Evolutionary conservation across 2,888 invertebrate genomes (phyloP), one percentile per base, ranked within the genome.

Genomic region (Andrena dorsata): DNA sequence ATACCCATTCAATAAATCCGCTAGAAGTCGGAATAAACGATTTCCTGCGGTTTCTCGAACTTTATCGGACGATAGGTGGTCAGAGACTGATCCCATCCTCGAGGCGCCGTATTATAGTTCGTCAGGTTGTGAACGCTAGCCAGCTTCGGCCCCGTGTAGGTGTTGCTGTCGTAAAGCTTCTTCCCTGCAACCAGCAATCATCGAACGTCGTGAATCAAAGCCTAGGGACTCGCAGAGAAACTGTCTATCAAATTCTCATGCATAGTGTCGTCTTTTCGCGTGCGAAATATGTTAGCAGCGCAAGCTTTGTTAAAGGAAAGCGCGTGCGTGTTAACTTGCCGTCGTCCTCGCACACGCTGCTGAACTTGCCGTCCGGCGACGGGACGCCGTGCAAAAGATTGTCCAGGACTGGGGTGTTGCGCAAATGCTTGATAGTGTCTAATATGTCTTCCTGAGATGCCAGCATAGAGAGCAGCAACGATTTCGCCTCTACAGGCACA

Each of bases 91-190:
- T 96, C 96, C 97, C 98, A 98, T 0, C 98, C 98, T 47, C 97
- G 95, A 4, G 98, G 97, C 47, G 97, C 97, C 0, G 97, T 97
- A 90, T 98, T 98, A 94, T 97, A 98, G 90, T 97, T 97, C 30
- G 95, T 95, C 53, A 94, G 80, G 69, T 90, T 94, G 90, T 93
- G 91, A 66, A 93, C 92, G 76, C 92, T 93, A 26, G 90, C 89
- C 16, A 94, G 89, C 74, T 92, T 94, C 58, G 94, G 93, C 4
- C 94, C 94, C 30, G 90, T 90, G 56, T 93, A 94, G 7, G 85
- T 88, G 28, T 86, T 64, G 20, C 76, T 89, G 30, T 91, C 91
- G 77, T 86, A 85, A n/a, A 91, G 76, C 78, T 93, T 87, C 53
- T 92, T 86, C 47, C 91, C 93, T 93, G 86, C 20, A 78, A 80